Evolutionary conservation across 2,797 vertebrate genomes (phyloP).

Genomic region (Lemur catta): DNA sequence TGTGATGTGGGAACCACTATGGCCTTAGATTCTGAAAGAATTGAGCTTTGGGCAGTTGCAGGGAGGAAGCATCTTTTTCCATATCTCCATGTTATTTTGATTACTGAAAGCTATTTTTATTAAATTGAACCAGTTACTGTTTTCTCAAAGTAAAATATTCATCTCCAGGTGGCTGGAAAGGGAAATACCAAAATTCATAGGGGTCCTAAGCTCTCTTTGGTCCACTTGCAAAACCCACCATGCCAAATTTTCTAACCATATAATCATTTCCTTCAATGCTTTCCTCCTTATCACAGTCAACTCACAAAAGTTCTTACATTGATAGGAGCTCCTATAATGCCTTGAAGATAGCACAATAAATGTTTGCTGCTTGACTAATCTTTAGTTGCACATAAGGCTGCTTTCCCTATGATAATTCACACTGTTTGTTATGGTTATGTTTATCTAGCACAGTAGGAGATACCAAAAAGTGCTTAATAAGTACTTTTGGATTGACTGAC

Average conservation of each 20-base stretch:
- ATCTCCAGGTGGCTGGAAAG: not conserved
- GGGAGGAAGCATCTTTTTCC: not conserved
- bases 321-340: not conserved
- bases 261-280: not conserved
- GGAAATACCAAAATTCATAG: not conserved
- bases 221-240: constrained; percentile 19
- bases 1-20: not conserved
- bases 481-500: not conserved
- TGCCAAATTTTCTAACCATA: not conserved
- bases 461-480: not conserved
- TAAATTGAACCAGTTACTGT: not conserved
- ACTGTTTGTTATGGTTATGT: not conserved
- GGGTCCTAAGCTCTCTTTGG: not conserved
- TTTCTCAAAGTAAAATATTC: constrained; percentile 40
- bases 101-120: constrained; percentile 40
- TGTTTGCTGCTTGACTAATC: not conserved
- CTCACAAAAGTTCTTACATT: not conserved
- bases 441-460: not conserved
- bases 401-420: not conserved
- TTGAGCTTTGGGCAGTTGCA: not conserved
- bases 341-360: constrained; percentile 11
- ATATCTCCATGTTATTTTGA: not conserved
- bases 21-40: not conserved
- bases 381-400: not conserved
- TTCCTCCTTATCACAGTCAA: constrained; percentile 2